Percentiles rank a stretch among this genome's conserved stretches.
Conservation (phyloP, 2,113 vertebrate genomes). For the Cyprinodon tularosa region DNA sequence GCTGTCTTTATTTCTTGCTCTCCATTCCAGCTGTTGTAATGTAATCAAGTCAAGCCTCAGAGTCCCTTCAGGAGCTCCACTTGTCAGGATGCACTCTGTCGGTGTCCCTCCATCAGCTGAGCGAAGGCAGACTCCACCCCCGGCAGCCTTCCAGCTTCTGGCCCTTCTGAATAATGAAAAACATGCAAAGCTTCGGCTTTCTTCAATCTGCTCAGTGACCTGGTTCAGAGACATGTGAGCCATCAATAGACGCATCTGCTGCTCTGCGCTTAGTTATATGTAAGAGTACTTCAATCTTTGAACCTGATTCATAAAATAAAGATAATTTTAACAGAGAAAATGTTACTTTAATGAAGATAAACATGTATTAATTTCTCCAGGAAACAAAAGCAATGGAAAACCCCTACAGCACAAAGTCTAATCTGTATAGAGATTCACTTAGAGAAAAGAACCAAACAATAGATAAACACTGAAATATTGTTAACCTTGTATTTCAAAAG, state of each 20-base stretch:
- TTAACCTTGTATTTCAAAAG: too few relatives aligned
- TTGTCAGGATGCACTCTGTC: conserved; percentile 24
- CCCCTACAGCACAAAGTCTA: not conserved
- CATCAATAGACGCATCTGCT: conserved; percentile 16
- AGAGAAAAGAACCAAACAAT: too few relatives aligned
- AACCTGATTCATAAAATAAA: not conserved
- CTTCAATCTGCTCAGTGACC: conserved; percentile 48
- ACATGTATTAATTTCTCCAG: not conserved
- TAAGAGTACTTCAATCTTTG: not conserved
- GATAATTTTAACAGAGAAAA: not conserved
- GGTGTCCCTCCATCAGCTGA: conserved; percentile 42
- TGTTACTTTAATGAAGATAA: not conserved
- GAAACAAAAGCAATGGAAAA: not conserved
- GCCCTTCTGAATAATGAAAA: conserved; percentile 65
- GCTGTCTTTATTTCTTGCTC: conserved; percentile 15
- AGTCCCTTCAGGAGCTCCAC: conserved; percentile 39
- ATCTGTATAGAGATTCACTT: too few relatives aligned
- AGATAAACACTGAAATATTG: too few relatives aligned
- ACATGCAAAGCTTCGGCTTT: conserved; percentile 40
- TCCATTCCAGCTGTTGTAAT: conserved; percentile 48
- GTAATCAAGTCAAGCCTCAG: conserved; percentile 20
- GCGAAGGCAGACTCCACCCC: conserved; percentile 50
- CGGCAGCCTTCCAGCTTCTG: conserved; percentile 27
- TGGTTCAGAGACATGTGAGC: conserved; percentile 14
- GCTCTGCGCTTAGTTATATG: not conserved